Base-by-base conservation (phyloP, 1,140 invertebrate genomes). In the Calycopis cecrops region DNA sequence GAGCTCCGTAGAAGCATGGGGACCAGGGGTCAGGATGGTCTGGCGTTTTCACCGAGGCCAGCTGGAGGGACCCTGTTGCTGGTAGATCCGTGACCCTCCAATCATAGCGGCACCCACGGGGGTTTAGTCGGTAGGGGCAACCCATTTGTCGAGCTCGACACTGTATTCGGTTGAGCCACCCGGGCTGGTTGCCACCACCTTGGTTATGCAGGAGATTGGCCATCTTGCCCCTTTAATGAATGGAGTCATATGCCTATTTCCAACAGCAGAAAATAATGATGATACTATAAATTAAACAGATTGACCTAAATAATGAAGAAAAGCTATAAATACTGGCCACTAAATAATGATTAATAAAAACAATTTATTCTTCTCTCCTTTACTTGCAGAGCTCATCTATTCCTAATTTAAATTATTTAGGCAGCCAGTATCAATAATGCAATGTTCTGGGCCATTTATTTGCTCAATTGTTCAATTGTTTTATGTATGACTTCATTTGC, bases 401-500 rank as follows among this genome's bases (percentile, higher is more conserved):
- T 44, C 12, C 40, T 44, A 44, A 44, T 44, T 44, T 17, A 44
- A 44, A 44, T 17, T 16, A 16, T 16, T 44, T 18, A 44, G 16
- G 17, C 16, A 7, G 17, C 14, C 17, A 16, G 40, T 8, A 9
- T 44, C 40, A 44, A 44, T 6, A 3, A 44, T 17, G 17, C 14
- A 44, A 44, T 16, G 40, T 44, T 18, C 40, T 14, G 40, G 40
- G 1, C 40, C 40, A 44, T 44, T 44, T 44, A 16, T 12, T 44
- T 14, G 4, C 7, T 40, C 38, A 40, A 11, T 40, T 3, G 6
- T 44, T 44, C 17, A 37, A 37, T 28, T 28, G 21, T 28, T 28
- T 28, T 28, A 12, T 16, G 14, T 16, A 44, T 44, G 40, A 44
- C 40, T 44, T 44, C 40, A 44, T 44, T 44, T 44, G 12, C n/a